Percentiles rank a stretch among this genome's conserved stretches.
Evolutionary conservation across 2,797 vertebrate genomes (phyloP).

Genomic region (Oceanodroma leucorhoa): DNA sequence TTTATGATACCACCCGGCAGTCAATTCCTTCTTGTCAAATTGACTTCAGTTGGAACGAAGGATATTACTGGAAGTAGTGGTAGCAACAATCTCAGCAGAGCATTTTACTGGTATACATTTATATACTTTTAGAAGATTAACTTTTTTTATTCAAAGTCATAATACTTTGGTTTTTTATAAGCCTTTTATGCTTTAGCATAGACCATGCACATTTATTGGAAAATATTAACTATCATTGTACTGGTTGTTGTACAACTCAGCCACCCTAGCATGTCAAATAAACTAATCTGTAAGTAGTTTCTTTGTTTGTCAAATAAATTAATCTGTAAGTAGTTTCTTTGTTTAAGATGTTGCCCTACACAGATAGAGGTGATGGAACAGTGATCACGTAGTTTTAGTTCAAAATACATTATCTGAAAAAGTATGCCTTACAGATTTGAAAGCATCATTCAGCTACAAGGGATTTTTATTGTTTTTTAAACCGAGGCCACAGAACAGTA

Average conservation of each 20-base stretch:
- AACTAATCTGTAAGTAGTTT: neutral
- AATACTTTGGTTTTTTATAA: neutral
- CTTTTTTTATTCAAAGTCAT: neutral
- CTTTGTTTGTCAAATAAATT: neutral
- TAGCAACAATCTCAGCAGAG: neutral
- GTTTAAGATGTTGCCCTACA: neutral
- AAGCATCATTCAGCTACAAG: neutral
- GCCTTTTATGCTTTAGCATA: neutral
- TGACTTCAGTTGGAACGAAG: neutral
- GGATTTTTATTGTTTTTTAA: neutral
- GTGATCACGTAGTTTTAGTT: neutral
- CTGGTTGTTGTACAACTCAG: neutral
- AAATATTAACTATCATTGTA: neutral
- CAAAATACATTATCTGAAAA: neutral
- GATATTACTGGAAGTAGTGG: neutral
- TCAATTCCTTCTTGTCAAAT: neutral
- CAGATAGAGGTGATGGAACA: neutral
- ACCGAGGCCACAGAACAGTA: neutral
- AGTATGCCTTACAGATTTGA: neutral
- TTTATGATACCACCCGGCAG: neutral
- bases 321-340: neutral
- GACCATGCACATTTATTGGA: neutral
- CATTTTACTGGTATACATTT: neutral
- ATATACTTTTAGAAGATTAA: neutral
- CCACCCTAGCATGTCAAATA: neutral